phyloP scores from a whole-genome alignment of 2,797 vertebrate species.

The Takifugu ocellatus region DNA sequence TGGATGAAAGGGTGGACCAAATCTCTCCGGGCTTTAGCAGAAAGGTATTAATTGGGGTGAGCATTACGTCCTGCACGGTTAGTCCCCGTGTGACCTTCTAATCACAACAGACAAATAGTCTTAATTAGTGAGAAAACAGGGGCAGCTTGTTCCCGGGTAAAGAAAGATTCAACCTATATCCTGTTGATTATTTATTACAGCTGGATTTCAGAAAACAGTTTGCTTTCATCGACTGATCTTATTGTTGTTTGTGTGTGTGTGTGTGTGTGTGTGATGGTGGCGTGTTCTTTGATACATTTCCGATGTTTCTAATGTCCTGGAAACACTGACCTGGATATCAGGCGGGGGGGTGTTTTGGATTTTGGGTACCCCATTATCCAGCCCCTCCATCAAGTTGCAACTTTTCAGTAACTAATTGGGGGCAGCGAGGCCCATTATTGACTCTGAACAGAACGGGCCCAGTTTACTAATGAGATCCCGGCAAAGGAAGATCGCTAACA shows the following conservation, averaged over 20 bases:
- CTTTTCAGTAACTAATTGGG: slow-evolving; percentile 48
- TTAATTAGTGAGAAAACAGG: neutral
- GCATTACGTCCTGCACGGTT: neutral
- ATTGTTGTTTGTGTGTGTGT: neutral
- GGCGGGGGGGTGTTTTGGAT: slow-evolving; percentile 4
- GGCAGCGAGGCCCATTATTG: slow-evolving; percentile 44
- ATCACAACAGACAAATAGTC: neutral
- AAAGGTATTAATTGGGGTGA: neutral
- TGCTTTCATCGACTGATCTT: neutral
- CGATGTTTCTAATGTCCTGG: slow-evolving; percentile 22
- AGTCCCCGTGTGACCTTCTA: neutral
- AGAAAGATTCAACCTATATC: neutral
- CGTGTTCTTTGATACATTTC: slow-evolving; percentile 60
- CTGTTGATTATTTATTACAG: no score
- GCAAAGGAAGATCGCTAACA: slow-evolving; percentile 47
- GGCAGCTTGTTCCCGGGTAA: neutral
- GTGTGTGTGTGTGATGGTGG: neutral
- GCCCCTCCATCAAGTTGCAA: slow-evolving; percentile 20
- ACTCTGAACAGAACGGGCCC: slow-evolving; percentile 44
- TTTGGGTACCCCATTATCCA: slow-evolving; percentile 18
- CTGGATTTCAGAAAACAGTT: neutral
- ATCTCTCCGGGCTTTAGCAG: neutral
- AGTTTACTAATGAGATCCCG: slow-evolving; percentile 54
- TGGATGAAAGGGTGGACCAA: no score
- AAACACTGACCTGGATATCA: slow-evolving; percentile 66